phyloP scores from a whole-genome alignment of 2,113 vertebrate genomes.

The Megalops atlanticus region DNA sequence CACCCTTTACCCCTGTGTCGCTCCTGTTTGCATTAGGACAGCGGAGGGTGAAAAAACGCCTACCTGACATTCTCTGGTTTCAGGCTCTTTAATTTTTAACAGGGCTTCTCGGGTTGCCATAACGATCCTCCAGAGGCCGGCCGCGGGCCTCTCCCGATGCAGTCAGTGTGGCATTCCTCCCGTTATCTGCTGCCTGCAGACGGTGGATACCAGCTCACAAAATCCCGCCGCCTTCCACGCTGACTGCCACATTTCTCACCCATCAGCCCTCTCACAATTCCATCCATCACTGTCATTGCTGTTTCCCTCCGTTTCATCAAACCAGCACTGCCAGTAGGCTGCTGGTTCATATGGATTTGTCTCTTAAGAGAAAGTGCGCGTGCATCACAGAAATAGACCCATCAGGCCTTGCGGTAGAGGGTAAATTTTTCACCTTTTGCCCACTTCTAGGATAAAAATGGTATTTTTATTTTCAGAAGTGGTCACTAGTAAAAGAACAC shows the following conservation, averaged over 20 bases:
- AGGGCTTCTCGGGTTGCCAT: background rate
- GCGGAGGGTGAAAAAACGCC: background rate
- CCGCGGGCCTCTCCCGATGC: background rate
- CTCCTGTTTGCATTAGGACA: conserved; percentile 3
- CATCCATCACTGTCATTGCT: background rate
- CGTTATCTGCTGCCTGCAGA: conserved; percentile 1
- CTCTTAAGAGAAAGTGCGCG: background rate
- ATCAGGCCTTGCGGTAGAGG: too few relatives aligned
- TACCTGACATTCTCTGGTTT: conserved; percentile 1
- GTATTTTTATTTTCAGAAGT: too few relatives aligned
- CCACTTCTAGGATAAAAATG: too few relatives aligned
- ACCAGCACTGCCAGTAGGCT: background rate
- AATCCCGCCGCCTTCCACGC: background rate
- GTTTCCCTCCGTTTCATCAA: background rate
- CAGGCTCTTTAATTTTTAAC: conserved; percentile 34
- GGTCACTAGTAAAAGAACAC: too few relatives aligned
- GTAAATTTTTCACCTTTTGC: too few relatives aligned
- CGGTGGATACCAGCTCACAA: background rate
- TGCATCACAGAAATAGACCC: background rate
- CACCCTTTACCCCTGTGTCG: background rate
- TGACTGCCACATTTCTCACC: background rate
- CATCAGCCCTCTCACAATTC: background rate
- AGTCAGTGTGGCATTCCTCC: conserved; percentile 2
- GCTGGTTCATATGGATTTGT: background rate
- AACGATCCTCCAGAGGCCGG: background rate